Base-by-base conservation (phyloP, 2,797 vertebrate genomes). In the Cephalopachus bancanus region DNA sequence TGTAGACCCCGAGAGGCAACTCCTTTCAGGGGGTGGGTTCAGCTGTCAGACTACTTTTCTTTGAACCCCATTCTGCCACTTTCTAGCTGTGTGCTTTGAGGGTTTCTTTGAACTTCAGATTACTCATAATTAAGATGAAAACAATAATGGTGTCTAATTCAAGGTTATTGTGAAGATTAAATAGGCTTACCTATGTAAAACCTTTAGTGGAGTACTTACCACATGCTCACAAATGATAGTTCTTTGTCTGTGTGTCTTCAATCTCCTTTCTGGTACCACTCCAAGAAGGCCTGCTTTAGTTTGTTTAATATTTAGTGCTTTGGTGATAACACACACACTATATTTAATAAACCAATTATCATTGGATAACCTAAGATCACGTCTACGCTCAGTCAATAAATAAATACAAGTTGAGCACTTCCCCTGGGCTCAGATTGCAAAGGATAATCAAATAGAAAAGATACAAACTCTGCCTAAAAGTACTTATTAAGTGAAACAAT, bases 251-350 rank as follows among this genome's bases (percentile, higher is more conserved):
- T 67, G 12, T 62, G 60, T 44, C 20, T 71, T 69, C 3, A 37
- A 83, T 67, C 0, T 5, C 17, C 3, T 88, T 64, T 88, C 60
- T 65, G 8, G 65, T 80, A 89, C 19, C 6, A 78, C 20, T 86
- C 57, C 44, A 74, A 16, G 86, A 59, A 93, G 10, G 37, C 78
- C n/a, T 71, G 1, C 14, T 60, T 80, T 62, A 3, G 10, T 92
- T 83, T 76, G 4, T 83, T 97, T 92, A 80, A 71, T 89, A 83
- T 83, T 83, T 69, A 87, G 44, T 94, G 12, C 20, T 55, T 72
- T 85, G 5, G 72, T 90, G 26, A 62, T 90, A 88, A 37, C 8
- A 79, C 2, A 16, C 49, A 51, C 5, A 53, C 67, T 83, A 86
- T 83, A 15, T 64, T 83, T 76, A 93, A 28, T 53, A 81, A 94